Conservation (phyloP, 2,113 vertebrate species). For the Acrocephalus kingi region DNA sequence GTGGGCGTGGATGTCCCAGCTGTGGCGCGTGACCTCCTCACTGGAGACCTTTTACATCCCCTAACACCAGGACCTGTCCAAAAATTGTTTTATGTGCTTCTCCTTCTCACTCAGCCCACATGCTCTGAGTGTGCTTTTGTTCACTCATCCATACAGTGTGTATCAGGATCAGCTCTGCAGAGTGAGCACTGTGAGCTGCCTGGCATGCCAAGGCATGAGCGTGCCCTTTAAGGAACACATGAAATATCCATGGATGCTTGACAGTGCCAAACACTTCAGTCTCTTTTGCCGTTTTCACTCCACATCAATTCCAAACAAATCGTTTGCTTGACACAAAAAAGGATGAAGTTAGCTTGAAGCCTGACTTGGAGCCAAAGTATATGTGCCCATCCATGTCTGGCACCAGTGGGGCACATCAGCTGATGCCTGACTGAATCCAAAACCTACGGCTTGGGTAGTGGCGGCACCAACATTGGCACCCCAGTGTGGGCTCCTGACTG, state of each 20-base stretch:
- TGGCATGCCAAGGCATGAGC: not conserved
- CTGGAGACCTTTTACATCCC: not conserved
- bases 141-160: not conserved
- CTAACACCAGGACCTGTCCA: fast-evolving
- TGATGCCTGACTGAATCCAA: not conserved
- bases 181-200: not conserved
- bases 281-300: not conserved
- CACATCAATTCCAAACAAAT: not conserved
- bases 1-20: not conserved
- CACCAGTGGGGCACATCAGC: not conserved
- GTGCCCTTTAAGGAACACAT: not conserved
- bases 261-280: not conserved
- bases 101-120: fast-evolving
- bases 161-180: not conserved
- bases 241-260: not conserved
- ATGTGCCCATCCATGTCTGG: not conserved
- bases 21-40: fast-evolving
- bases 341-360: not conserved
- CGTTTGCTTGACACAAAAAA: not conserved
- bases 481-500: not conserved
- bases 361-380: not conserved
- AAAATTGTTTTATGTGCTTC: fast-evolving
- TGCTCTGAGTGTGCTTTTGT: not conserved
- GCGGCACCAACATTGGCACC: fast-evolving
- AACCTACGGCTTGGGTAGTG: not conserved